phyloP scores from a whole-genome alignment of 2,113 vertebrate genomes.

The Zosterops borbonicus region DNA sequence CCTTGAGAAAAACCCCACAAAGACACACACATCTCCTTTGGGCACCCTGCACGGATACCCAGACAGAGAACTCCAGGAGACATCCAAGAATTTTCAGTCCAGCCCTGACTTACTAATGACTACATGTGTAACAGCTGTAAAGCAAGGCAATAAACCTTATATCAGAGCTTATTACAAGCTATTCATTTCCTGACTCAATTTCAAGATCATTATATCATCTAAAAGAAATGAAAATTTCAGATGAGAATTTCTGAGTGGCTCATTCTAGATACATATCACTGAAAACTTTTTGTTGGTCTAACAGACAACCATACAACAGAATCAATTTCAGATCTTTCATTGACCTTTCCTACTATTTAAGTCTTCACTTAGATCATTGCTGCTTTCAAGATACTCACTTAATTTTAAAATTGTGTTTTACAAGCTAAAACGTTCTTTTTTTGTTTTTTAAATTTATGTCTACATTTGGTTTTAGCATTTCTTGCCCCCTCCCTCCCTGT shows the following conservation, averaged over 20 bases:
- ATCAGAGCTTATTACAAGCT: not conserved
- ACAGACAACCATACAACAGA: not conserved
- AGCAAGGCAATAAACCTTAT: not conserved
- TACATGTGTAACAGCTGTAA: not conserved
- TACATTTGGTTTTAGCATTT: not conserved
- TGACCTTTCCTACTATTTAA: not conserved
- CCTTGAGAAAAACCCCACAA: not conserved
- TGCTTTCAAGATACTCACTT: not conserved
- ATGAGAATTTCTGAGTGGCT: not conserved
- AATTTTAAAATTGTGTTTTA: not conserved
- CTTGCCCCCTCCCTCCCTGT: accelerated
- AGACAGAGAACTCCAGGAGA: not conserved
- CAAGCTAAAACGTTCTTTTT: not conserved
- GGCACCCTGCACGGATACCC: not conserved
- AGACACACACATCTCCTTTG: not conserved
- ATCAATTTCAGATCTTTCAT: not conserved
- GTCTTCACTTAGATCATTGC: not conserved
- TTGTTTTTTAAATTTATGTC: too few species aligned
- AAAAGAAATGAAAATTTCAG: not conserved
- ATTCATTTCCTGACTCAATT: not conserved
- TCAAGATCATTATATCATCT: not conserved
- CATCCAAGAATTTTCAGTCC: not conserved
- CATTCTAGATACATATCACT: not conserved
- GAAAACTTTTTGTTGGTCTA: not conserved
- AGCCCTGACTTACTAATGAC: not conserved